Evolutionary conservation across 2,797 vertebrate species (phyloP), one percentile per base, ranked within the genome.

Genomic region (Tarsius wallacei): DNA sequence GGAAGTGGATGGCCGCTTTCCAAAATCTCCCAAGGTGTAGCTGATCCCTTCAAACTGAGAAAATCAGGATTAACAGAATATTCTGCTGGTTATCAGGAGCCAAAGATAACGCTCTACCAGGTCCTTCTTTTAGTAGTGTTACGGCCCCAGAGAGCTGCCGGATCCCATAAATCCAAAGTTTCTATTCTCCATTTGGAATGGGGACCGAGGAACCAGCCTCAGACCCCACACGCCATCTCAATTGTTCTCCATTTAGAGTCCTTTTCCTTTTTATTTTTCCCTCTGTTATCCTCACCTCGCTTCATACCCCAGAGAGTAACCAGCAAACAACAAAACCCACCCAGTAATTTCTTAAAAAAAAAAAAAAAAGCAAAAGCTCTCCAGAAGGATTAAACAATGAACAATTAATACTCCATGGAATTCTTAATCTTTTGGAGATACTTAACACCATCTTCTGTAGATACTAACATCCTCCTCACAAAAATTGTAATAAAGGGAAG

Each of bases 161-260:
- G 68, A 57, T 68, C 68, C 42, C 73, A 63, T 11, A 80, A 78
- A 81, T 42, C 24, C 17, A 57, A 0, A 33, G 47, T 49, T 68
- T 71, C 36, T 59, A 4, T 31, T 49, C 61, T 85, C 28, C 22
- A 21, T 3, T 22, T 51, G 36, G 74, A 91, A 31, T 3, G 49
- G 87, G 89, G 63, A 55, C 42, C 11, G n/a, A 98, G 97, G 97
- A 96, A 22, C 97, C 97, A 97, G 97, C 96, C 97, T 93, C 95
- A 31, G 0, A n/a, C 47, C 94, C 97, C 59, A 66, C 13, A 5
- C 6, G 71, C 85, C 61, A 13, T 21, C 17, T 24, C 28, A 16
- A 9, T 14, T n/a, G 28, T 63, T 77, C 57, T 87, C 17, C 49
- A 5, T 6, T n/a, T n/a, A 49, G 73, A 33, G n/a, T 89, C 31